Evolutionary conservation across 2,888 invertebrate species (phyloP).

Genomic region (Pogonocherus hispidulus): DNA sequence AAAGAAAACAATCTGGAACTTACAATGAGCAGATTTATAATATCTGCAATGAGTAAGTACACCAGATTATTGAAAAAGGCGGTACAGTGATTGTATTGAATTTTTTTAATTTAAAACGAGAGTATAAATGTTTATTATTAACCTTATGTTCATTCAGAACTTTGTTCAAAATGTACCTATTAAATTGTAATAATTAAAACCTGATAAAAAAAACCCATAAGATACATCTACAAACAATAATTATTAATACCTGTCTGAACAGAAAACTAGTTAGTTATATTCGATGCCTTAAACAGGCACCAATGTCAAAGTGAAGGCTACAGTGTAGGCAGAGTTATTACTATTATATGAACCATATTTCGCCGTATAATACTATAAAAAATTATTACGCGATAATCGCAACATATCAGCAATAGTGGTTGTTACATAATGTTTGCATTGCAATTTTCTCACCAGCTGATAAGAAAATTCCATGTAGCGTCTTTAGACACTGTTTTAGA

Average conservation of each 20-base stretch:
- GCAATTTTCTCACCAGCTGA: not conserved
- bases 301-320: conserved; percentile 20
- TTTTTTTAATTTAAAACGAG: too few species aligned
- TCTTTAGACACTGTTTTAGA: too few species aligned
- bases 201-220: too few species aligned
- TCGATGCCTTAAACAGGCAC: conserved; percentile 3
- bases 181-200: too few species aligned
- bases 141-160: too few species aligned
- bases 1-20: too few species aligned
- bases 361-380: not conserved
- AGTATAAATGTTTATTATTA: too few species aligned
- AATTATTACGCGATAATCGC: not conserved
- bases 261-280: not conserved
- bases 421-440: not conserved
- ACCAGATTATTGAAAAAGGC: too few species aligned
- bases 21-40: too few species aligned
- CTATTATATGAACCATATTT: not conserved
- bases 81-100: too few species aligned
- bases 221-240: not conserved
- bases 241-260: not conserved
- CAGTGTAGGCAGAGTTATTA: not conserved
- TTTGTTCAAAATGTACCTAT: too few species aligned
- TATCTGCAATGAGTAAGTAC: too few species aligned
- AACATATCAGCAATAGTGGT: not conserved
- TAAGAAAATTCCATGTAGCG: not conserved